Percentiles rank a stretch among this genome's conserved stretches.
Evolutionary conservation across 2,113 vertebrate species (phyloP).

Genomic region (Salvelinus fontinalis): DNA sequence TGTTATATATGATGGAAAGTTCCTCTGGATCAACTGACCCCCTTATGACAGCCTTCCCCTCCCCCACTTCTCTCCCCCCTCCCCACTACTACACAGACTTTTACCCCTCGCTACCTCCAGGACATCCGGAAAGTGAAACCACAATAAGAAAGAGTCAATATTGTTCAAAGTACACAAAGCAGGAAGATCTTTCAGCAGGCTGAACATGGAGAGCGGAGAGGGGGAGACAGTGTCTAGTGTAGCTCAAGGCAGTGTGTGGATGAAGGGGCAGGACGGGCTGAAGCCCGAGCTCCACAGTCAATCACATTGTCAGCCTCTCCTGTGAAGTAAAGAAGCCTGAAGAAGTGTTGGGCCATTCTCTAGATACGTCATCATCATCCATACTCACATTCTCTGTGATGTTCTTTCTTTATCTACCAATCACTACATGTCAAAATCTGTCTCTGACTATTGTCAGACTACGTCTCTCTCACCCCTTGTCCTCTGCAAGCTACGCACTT

Average conservation of each 20-base stretch:
- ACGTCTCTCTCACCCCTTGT: not conserved
- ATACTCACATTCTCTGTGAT: conserved; percentile 47
- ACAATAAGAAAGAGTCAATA: conserved; percentile 24
- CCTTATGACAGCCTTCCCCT: not conserved
- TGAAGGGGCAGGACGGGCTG: not conserved
- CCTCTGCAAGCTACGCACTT: not conserved
- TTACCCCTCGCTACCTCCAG: conserved; percentile 32
- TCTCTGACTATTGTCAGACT: not conserved
- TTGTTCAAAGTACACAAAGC: conserved; percentile 59
- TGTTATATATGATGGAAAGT: not conserved
- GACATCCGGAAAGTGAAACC: conserved; percentile 65
- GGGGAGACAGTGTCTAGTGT: not conserved
- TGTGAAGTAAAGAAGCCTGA: conserved; percentile 49
- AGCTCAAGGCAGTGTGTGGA: not conserved
- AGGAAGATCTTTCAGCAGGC: conserved; percentile 60
- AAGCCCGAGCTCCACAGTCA: conserved; percentile 6
- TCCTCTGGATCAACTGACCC: not conserved
- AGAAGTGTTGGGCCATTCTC: conserved; percentile 42
- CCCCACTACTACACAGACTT: not conserved
- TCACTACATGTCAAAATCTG: conserved; percentile 6
- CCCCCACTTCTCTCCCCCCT: not conserved
- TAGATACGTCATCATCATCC: conserved; percentile 51
- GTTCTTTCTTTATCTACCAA: not conserved
- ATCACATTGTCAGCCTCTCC: conserved; percentile 18
- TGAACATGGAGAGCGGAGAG: not conserved